These are phyloP conservation scores for Tachina lurida DNA, from an alignment of 2,888 invertebrate species.

Conservation along the genomic window DNA sequence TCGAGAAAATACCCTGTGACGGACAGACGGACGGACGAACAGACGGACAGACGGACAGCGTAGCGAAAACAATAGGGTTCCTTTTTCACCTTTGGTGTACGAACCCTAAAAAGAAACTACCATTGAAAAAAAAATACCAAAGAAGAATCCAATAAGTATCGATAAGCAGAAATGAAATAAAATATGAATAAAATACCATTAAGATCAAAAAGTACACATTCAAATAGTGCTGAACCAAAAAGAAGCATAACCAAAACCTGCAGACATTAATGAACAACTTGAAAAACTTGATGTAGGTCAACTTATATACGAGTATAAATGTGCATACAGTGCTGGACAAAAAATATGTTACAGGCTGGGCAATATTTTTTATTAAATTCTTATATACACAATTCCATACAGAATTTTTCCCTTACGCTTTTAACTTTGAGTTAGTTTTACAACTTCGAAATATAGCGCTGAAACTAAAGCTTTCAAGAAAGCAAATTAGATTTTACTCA, in stretches of 20 bases:
- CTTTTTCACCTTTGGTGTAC: too few relatives aligned
- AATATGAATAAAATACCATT: background rate
- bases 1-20: too few relatives aligned
- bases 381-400: too few relatives aligned
- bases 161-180: conserved; percentile 28
- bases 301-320: conserved; percentile 33
- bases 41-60: too few relatives aligned
- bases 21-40: too few relatives aligned
- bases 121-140: conserved; percentile 16
- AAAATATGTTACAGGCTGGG: background rate
- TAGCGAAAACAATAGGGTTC: too few relatives aligned
- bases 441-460: too few relatives aligned
- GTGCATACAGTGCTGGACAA: conserved; percentile 25
- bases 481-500: too few relatives aligned
- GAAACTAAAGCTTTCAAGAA: too few relatives aligned
- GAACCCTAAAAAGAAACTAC: too few relatives aligned
- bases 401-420: too few relatives aligned
- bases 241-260: conserved; percentile 40
- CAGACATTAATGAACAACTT: conserved; percentile 67
- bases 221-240: conserved; percentile 19
- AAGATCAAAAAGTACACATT: conserved; percentile 26
- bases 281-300: conserved; percentile 71
- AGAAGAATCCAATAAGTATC: conserved; percentile 30
- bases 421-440: too few relatives aligned
- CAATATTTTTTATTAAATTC: background rate